A percentile compares a stretch with the other conserved stretches of the same genome.
These are phyloP conservation scores for Pteropus alecto DNA, from an alignment of 2,113 vertebrate genomes.

Conservation along the genomic window DNA sequence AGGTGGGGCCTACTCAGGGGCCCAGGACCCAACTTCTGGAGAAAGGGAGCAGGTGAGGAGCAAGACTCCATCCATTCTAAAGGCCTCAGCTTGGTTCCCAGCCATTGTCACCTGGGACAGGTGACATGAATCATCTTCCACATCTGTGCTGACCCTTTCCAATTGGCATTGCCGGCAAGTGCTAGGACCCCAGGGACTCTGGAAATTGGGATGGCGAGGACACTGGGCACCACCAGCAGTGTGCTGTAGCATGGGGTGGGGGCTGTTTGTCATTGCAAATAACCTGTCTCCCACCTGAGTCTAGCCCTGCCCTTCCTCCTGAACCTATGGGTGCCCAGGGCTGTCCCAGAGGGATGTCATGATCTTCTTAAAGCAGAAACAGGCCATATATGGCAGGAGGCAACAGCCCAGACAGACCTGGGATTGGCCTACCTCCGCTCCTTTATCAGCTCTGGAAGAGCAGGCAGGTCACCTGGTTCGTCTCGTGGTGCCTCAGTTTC, in stretches of 20 bases:
- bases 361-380: not conserved
- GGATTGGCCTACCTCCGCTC: not conserved
- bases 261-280: too few relatives aligned
- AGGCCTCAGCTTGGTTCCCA: slow-evolving; percentile 87
- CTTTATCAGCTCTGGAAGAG: not conserved
- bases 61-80: not conserved
- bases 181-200: slow-evolving; percentile 62
- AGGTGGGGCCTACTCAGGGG: slow-evolving; percentile 83
- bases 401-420: not conserved
- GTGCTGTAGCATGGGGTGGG: not conserved
- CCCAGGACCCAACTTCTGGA: slow-evolving; percentile 76
- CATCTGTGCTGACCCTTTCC: slow-evolving; percentile 66
- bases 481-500: not conserved
- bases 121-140: slow-evolving; percentile 81
- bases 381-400: accelerated
- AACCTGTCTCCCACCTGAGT: not conserved
- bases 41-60: not conserved
- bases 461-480: not conserved
- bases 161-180: slow-evolving; percentile 83
- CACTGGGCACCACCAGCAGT: not conserved
- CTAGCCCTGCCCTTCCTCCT: not conserved
- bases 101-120: slow-evolving; percentile 84
- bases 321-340: not conserved
- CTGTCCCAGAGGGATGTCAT: not conserved
- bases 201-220: not conserved